Evolutionary conservation across 2,888 invertebrate genomes (phyloP), one percentile per base, ranked within the genome.

Genomic region (Ferrisia virgata): DNA sequence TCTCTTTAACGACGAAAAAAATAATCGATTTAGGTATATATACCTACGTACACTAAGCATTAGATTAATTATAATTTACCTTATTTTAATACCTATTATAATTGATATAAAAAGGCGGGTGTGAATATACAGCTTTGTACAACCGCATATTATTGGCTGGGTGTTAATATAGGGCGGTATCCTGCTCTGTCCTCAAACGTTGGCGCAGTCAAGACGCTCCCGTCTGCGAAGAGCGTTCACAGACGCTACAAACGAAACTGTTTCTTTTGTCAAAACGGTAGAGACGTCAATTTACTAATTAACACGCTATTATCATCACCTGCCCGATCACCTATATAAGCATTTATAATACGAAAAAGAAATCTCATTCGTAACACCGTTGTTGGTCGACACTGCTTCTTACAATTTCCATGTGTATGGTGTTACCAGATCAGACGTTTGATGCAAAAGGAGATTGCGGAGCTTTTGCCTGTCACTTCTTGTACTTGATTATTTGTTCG

Each of bases 141-240:
- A 81, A 81, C 18, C 53, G 81, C 81, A 58, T 81, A 81, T 82
- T 83, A 40, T 83, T 43, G 83, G 83, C 83, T 83, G 83, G 83
- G 83, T 83, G 83, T 43, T 83, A n/a, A 72, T 83, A 43, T 85
- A 86, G 85, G 85, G 93, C 94, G 93, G 95, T 89, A 93, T 95
- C 91, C 93, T 95, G 90, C 94, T 95, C 91, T 95, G 94, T 91
- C 95, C 95, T 89, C 89, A 89, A 86, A 95, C 95, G 89, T 92
- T 95, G 93, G 93, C 95, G 91, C 95, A 95, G 92, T 93, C 93
- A 89, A 93, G 95, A 89, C 93, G 95, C 88, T 93, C 94, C 89
- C 92, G 94, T 88, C 93, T 95, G 90, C 93, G 95, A 90, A 93
- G 95, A 89, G 95, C 96, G 89, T 94, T 95, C 91, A 96, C 95